These are phyloP conservation scores for Falco cherrug DNA, from an alignment of 2,797 vertebrate species.

Conservation along the genomic window DNA sequence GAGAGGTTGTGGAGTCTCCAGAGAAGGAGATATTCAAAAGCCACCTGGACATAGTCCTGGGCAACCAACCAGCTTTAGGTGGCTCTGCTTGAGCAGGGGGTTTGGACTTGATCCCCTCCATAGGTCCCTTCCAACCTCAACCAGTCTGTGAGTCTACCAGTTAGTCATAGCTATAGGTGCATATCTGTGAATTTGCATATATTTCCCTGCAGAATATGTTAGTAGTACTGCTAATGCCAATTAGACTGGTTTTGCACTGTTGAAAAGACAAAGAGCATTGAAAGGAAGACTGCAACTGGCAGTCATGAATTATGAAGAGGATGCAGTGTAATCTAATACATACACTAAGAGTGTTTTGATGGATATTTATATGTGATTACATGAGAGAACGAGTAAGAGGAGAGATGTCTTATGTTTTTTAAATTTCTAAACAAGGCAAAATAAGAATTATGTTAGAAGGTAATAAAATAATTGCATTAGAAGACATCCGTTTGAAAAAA, in stretches of 20 bases:
- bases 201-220: background rate
- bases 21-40: background rate
- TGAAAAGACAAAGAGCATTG: background rate
- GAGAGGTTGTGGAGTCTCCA: background rate
- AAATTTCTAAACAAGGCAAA: background rate
- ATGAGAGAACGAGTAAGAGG: background rate
- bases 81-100: background rate
- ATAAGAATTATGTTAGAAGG: background rate
- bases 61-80: background rate
- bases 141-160: background rate
- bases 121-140: background rate
- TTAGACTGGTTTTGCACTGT: background rate
- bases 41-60: background rate
- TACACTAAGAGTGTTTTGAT: background rate
- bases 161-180: background rate
- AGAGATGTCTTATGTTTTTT: background rate
- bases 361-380: background rate
- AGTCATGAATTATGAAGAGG: background rate
- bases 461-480: background rate
- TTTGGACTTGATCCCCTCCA: background rate
- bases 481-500: background rate
- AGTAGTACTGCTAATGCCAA: background rate
- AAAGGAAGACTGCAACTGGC: background rate
- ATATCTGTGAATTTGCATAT: background rate
- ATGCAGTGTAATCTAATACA: background rate